Base-by-base conservation (phyloP, 2,113 vertebrate species). In the Oncorhynchus tshawytscha region DNA sequence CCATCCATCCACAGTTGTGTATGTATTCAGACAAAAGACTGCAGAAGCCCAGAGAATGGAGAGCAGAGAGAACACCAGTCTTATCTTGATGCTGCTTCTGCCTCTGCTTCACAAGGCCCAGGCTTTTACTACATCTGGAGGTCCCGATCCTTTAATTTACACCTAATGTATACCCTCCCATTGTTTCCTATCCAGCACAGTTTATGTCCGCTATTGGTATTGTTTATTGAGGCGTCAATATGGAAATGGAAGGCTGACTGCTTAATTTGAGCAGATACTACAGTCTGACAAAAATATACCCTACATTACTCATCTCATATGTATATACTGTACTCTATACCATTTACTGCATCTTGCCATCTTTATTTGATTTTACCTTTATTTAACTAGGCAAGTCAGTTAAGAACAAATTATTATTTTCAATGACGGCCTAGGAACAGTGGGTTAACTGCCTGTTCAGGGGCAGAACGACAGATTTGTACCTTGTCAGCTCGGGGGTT, bases 61-160 rank as follows among this genome's bases (percentile, higher is more conserved):
- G 73, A 83, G 81, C 29, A 39, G 72, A 74, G 77, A 81, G 83
- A 88, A 87, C 79, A 84, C 76, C 69, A 74, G 81, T 81, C 81
- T 91, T 88, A 89, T 91, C 87, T 91, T 91, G 89, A 89, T 68
- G 85, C 84, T 83, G 72, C 81, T 18, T 72, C 65, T 5, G 71
- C 51, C 51, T 51, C 49, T 51, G 34, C 71, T 72, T 76, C 57
- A 54, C 8, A 18, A 68, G 69, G 67, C 15, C 49, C 49, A 51
- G 49, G 49, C 15, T 82, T 85, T 86, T 81, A 78, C 74, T 72
- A 62, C 72, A 72, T 71, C 76, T 3, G 68, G 74, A 82, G 73
- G 78, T 74, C 59, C 76, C 67, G 11, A 75, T 67, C 5, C 24
- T 64, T 64, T 25, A 3, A 7, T 25, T 7, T 76, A 79, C 73